These are phyloP conservation scores for Leptinotarsa lineolata DNA, from an alignment of 1,140 invertebrate species.

Conservation along the genomic window DNA sequence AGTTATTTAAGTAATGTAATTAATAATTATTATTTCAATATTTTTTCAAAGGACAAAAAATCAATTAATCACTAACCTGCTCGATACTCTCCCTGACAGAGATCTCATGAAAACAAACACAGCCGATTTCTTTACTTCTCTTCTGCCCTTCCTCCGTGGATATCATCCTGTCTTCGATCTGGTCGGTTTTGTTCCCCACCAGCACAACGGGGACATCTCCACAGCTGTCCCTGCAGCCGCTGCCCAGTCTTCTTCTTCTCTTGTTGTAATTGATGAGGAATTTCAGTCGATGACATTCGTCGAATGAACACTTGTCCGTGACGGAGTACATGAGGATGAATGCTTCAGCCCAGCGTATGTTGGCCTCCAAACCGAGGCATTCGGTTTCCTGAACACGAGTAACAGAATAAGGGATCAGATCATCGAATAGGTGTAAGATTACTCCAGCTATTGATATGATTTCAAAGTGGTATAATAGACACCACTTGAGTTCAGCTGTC, in stretches of 20 bases:
- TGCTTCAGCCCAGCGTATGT: constrained; percentile 82
- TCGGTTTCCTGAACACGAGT: constrained; percentile 64
- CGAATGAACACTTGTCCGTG: constrained; percentile 81
- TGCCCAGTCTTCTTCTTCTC: constrained; percentile 65
- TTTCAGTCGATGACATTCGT: constrained; percentile 79
- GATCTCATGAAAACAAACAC: constrained; percentile 81
- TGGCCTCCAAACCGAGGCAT: constrained; percentile 70
- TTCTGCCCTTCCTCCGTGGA: constrained; percentile 70
- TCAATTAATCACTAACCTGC: constrained; percentile 59
- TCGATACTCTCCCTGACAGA: constrained; percentile 81
- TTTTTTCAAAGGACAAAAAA: too few relatives aligned
- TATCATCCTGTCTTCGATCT: constrained; percentile 77
- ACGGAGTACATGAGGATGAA: constrained; percentile 85
- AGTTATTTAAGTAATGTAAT: too few relatives aligned
- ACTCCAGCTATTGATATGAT: too few relatives aligned
- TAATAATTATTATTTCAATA: too few relatives aligned
- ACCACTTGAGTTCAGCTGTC: too few relatives aligned
- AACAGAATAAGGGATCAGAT: neutral
- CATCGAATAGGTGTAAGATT: too few relatives aligned
- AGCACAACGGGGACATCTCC: constrained; percentile 74
- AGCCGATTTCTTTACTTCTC: constrained; percentile 76
- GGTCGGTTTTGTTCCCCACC: constrained; percentile 82
- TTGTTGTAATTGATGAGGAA: constrained; percentile 81
- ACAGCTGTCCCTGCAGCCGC: constrained; percentile 49
- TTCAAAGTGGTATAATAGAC: too few relatives aligned